phyloP scores from a whole-genome alignment of 1,140 invertebrate species.

The Trinorchestia longiramus region DNA sequence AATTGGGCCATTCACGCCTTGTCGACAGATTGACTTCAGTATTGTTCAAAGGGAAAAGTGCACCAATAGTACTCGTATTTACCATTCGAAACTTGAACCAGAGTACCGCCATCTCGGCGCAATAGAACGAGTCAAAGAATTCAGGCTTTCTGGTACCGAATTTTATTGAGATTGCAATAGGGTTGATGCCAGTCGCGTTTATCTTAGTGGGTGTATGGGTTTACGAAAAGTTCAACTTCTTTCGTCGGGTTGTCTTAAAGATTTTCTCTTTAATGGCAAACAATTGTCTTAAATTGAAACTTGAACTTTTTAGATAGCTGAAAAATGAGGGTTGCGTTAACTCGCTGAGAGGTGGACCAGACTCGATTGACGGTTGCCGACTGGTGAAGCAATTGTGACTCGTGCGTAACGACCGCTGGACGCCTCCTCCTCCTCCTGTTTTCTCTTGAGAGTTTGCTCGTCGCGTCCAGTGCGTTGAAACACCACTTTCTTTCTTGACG shows the following conservation, averaged over 20 bases:
- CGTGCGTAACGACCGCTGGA: constrained; percentile 37
- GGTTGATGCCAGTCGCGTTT: background rate
- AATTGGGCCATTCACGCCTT: no score
- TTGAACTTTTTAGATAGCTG: background rate
- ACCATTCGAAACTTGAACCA: no score
- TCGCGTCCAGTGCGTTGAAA: background rate
- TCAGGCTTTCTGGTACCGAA: background rate
- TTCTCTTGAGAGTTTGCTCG: background rate
- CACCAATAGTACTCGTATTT: no score
- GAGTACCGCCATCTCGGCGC: background rate
- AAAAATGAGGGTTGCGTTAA: background rate
- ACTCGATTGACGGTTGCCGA: constrained; percentile 1
- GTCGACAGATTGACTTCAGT: no score
- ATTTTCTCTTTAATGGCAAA: background rate
- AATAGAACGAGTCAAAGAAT: background rate
- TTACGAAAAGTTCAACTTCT: background rate
- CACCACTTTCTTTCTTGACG: background rate
- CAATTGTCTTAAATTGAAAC: background rate
- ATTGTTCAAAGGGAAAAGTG: no score
- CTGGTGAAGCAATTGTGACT: constrained; percentile 40
- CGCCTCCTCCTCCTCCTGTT: background rate
- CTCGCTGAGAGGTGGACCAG: background rate
- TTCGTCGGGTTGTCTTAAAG: background rate
- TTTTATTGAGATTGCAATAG: background rate
- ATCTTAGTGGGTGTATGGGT: background rate